Evolutionary conservation across 2,797 vertebrate species (phyloP).

Genomic region (Coracias cyanogaster): DNA sequence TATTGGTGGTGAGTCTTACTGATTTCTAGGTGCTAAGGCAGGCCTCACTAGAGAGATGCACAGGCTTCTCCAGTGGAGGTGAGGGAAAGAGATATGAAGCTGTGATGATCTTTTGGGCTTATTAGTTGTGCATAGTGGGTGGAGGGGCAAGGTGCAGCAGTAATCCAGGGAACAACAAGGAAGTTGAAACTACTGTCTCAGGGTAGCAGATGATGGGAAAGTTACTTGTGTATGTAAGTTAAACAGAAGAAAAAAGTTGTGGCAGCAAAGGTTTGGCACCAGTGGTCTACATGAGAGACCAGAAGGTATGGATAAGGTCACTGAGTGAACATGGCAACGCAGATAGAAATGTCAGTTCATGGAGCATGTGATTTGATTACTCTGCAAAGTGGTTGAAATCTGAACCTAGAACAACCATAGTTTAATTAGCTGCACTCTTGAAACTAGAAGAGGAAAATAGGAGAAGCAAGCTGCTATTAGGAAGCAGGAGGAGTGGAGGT

Average conservation of each 20-base stretch:
- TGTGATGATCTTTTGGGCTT: not conserved
- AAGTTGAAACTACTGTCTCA: not conserved
- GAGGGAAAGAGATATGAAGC: not conserved
- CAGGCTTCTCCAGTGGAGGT: not conserved
- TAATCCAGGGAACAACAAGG: not conserved
- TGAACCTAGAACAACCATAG: not conserved
- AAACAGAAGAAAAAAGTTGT: not conserved
- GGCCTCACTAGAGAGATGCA: not conserved
- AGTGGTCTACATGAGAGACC: accelerated
- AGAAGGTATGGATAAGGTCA: not conserved
- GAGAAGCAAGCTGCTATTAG: not conserved
- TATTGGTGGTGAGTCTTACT: not conserved
- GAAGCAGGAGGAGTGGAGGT: not conserved
- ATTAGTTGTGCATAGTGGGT: not conserved
- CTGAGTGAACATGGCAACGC: not conserved
- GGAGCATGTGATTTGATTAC: not conserved
- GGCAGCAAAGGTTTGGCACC: not conserved
- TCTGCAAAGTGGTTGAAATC: not conserved
- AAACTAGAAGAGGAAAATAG: not conserved
- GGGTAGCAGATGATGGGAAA: not conserved
- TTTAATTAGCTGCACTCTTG: not conserved
- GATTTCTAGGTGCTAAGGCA: not conserved
- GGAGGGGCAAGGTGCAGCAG: not conserved
- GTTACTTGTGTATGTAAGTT: not conserved
- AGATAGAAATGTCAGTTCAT: not conserved